Conservation (phyloP, 1,140 invertebrate species). For the Drosophila albomicans region DNA sequence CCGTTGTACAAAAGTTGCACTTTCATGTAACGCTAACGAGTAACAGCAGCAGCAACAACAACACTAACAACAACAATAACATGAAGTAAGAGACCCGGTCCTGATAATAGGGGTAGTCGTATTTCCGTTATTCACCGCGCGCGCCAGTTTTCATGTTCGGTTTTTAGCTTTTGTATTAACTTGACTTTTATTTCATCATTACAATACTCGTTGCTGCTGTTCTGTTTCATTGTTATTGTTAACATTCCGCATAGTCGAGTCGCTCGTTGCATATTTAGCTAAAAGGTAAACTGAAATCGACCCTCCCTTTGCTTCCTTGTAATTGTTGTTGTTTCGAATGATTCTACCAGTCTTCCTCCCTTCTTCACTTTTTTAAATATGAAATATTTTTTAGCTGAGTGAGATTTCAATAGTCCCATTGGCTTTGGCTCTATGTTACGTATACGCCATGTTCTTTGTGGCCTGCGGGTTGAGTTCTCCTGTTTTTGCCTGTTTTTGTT, state of each 20-base stretch:
- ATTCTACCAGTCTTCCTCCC: slow-evolving; percentile 3
- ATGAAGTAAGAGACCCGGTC: slow-evolving; percentile 30
- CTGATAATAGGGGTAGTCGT: slow-evolving; percentile 75
- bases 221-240: slow-evolving; percentile 70
- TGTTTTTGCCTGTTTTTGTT: slow-evolving; percentile 24
- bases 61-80: slow-evolving; percentile 26
- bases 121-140: slow-evolving; percentile 63
- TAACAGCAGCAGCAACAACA: slow-evolving; percentile 42
- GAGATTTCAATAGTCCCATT: slow-evolving; percentile 50
- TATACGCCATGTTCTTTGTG: slow-evolving; percentile 33
- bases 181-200: slow-evolving; percentile 78
- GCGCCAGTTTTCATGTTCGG: slow-evolving; percentile 57
- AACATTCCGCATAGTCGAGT: slow-evolving; percentile 62
- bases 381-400: slow-evolving; percentile 34
- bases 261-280: slow-evolving; percentile 21
- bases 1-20: slow-evolving; percentile 71
- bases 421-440: slow-evolving; percentile 22
- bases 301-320: slow-evolving; percentile 22
- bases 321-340: slow-evolving; percentile 53
- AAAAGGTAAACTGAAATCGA: slow-evolving; percentile 1
- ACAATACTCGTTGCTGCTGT: slow-evolving; percentile 54
- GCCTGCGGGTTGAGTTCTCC: slow-evolving; percentile 21
- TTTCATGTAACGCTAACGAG: slow-evolving; percentile 74
- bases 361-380: slow-evolving; percentile 30
- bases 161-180: slow-evolving; percentile 73